These are phyloP conservation scores for Drosophila koepferae DNA, from an alignment of 2,888 invertebrate genomes.

Conservation along the genomic window DNA sequence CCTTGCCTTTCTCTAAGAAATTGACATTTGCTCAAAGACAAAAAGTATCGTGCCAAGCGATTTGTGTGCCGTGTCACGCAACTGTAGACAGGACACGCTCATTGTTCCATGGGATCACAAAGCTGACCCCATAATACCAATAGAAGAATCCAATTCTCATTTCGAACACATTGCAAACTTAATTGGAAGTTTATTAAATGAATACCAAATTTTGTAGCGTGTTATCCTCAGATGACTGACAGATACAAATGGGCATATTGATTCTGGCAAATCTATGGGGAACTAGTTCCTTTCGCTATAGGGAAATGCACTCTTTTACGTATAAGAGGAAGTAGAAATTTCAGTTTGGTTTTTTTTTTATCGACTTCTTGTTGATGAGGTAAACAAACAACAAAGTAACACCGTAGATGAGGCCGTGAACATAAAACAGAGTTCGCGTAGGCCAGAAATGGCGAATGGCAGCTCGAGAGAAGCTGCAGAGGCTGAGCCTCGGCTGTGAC, in stretches of 20 bases:
- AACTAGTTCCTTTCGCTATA: not conserved
- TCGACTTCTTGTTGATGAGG: conserved; percentile 24
- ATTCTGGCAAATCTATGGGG: not conserved
- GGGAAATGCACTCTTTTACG: not conserved
- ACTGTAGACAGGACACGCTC: conserved; percentile 7
- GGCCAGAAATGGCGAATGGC: conserved; percentile 7
- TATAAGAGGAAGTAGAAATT: conserved; percentile 4
- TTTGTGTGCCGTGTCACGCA: conserved; percentile 1
- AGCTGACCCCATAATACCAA: not conserved
- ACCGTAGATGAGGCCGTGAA: conserved; percentile 1
- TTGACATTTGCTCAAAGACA: not conserved
- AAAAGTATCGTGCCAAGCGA: not conserved
- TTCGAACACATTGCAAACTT: not conserved
- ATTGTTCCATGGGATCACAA: not conserved
- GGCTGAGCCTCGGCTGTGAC: conserved; percentile 12
- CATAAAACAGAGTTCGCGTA: conserved; percentile 5
- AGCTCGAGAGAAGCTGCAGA: conserved; percentile 34
- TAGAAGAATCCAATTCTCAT: not conserved
- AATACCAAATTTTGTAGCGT: conserved; percentile 6
- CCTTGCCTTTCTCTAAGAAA: conserved; percentile 3
- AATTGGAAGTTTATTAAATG: conserved; percentile 7
- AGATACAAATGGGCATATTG: conserved; percentile 1
- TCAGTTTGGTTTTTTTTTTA: not conserved
- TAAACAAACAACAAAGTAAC: not conserved
- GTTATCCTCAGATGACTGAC: not conserved